A percentile compares a stretch with the other conserved stretches of the same genome.
Evolutionary conservation across 2,113 vertebrate genomes (phyloP).

Genomic region (Malurus alboscapulatus): DNA sequence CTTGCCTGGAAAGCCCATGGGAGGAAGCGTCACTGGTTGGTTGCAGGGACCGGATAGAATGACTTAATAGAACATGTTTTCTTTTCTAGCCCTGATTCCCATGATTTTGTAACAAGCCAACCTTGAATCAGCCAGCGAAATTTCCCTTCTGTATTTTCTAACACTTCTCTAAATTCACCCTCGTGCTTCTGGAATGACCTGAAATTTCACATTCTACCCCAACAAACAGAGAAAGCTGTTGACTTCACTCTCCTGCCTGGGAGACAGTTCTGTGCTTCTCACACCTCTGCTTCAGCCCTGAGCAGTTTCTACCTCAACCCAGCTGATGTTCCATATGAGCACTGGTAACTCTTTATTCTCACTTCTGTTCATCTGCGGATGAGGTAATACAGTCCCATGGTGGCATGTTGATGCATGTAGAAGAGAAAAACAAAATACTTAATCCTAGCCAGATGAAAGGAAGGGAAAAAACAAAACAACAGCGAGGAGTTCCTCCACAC

Average conservation of each 20-base stretch:
- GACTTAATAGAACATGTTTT: slow-evolving; percentile 27
- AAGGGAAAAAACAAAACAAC: neutral
- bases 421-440: slow-evolving; percentile 49
- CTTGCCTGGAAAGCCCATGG: neutral
- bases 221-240: neutral
- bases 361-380: neutral
- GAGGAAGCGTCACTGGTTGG: neutral
- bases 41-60: slow-evolving; percentile 23
- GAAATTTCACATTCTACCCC: neutral
- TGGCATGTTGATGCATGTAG: slow-evolving; percentile 37
- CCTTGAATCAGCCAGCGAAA: neutral
- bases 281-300: neutral
- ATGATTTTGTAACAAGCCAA: slow-evolving; percentile 28
- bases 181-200: neutral
- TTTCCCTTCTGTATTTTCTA: neutral
- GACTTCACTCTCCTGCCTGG: neutral
- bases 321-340: neutral
- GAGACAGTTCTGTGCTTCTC: neutral
- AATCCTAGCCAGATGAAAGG: slow-evolving; percentile 54
- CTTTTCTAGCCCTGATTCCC: slow-evolving; percentile 23
- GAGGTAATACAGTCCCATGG: slow-evolving; percentile 19
- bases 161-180: neutral
- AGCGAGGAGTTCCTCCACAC: neutral
- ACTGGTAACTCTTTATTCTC: neutral
- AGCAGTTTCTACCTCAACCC: neutral